A percentile compares a stretch with the other conserved stretches of the same genome.
phyloP scores from a whole-genome alignment of 1,140 invertebrate species.

The Neodiprion virginianus region DNA sequence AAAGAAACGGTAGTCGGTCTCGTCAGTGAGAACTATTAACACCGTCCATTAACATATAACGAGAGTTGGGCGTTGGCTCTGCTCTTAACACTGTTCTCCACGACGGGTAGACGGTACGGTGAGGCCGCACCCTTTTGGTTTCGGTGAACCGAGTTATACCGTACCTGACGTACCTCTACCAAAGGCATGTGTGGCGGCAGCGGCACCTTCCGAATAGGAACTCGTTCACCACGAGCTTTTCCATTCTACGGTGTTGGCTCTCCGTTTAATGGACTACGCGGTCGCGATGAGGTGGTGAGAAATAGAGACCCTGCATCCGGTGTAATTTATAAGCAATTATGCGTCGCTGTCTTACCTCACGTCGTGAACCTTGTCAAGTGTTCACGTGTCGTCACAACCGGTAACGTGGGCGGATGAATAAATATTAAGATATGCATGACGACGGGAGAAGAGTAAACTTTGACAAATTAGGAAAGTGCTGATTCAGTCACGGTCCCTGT shows the following conservation, averaged over 20 bases:
- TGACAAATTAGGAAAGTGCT: no score
- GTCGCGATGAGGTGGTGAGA: slow-evolving; percentile 36
- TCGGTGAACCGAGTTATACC: neutral
- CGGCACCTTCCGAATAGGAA: slow-evolving; percentile 23
- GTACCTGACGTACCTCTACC: no score
- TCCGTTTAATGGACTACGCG: slow-evolving; percentile 11
- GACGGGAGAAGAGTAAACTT: no score
- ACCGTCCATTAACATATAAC: slow-evolving; percentile 49
- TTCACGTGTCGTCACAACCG: slow-evolving; percentile 12
- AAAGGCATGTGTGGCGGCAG: no score
- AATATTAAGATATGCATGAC: slow-evolving; percentile 24
- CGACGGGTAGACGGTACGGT: neutral
- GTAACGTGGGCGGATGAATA: slow-evolving; percentile 22
- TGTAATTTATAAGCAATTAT: slow-evolving; percentile 32
- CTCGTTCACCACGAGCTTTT: slow-evolving; percentile 27
- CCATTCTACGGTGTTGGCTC: slow-evolving; percentile 22
- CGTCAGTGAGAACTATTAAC: neutral
- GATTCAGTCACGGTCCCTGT: no score
- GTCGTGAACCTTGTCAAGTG: neutral
- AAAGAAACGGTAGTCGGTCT: neutral
- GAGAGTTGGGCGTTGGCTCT: slow-evolving; percentile 53
- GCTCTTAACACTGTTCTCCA: neutral
- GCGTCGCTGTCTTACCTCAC: neutral
- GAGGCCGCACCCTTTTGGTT: slow-evolving; percentile 40
- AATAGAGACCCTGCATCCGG: slow-evolving; percentile 27